Base-by-base conservation (phyloP, 1,140 invertebrate species). In the Trichomalopsis sarcophagae region DNA sequence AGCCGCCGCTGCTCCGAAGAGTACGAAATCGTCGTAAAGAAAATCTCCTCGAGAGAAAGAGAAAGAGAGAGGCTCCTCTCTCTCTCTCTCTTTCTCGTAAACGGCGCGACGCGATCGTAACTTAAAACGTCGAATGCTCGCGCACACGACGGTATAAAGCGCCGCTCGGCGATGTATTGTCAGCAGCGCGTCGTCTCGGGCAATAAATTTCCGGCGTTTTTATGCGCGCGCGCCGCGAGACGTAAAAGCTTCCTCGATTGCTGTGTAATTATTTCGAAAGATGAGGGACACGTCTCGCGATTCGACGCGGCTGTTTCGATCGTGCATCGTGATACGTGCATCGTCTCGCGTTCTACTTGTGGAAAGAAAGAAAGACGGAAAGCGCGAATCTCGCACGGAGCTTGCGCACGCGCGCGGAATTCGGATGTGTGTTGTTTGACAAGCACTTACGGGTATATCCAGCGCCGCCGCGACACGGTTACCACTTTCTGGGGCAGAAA, bases 401-500 rank as follows among this genome's bases (percentile, higher is more conserved):
- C 23, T 50, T 23, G 30, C 23, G 50, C 17, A 33, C 30, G 50
- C 50, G 55, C 27, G 27, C 13, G 2, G 78, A 80, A 80, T 80
- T 44, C 33, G 36, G 36, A 80, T 69, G 36, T n/a, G 36, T n/a
- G 62, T 9, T 85, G 69, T 55, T 84, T 40, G 75, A 75, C 71
- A 21, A 86, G 50, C 81, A 82, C 47, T 73, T 75, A 74, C 44
- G 73, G 44, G 55, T 62, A 62, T n/a, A 13, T 74, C n/a, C 62
- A 44, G 66, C 78, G 27, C 1, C 27, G 27, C 27, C 27, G 33
- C 55, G 55, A 80, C 74, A 33, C 7, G 74, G 66, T 81, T 76
- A 68, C 85, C 75, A 86, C 80, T 88, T 87, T 86, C 83, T 62
- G 77, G 33, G 33, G 84, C 79, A 80, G 85, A 88, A 89, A 89